Evolutionary conservation across 2,888 invertebrate species (phyloP), one percentile per base, ranked within the genome.

Genomic region (Chrysina gloriosa): DNA sequence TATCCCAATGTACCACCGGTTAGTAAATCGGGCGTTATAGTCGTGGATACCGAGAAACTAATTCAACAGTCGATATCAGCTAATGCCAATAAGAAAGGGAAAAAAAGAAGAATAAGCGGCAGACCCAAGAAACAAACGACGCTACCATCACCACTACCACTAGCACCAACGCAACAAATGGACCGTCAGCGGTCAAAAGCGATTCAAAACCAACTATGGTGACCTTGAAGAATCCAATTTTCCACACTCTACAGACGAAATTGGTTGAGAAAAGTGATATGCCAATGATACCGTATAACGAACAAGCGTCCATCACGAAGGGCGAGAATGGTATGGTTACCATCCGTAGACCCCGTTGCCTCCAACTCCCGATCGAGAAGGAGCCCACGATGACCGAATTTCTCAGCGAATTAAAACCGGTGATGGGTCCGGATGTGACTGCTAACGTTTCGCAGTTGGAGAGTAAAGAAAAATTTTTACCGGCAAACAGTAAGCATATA

Each of bases 241-340:
- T 93, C 82, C 89, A 90, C 36, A 87, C 78, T 11, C 71, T 79
- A 47, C 78, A 79, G 68, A 76, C 88, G 0, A 82, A 84, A 69
- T 84, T 0, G 84, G 84, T 0, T 83, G 71, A 71, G 14, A 76
- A 77, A 63, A 69, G 74, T 4, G 75, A 77, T 48, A 69, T 75
- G 25, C 72, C 73, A 3, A 69, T 71, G 2, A 70, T 75, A 11
- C 71, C 75, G 21, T 83, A 82, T 75, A 83, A 84, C 70, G 87
- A 88, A 65, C 89, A 89, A 58, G 74, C 74, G 16, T 88, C 90
- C 2, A 90, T 90, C 70, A 89, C 90, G 74, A 90, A 89, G 74
- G 89, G 89, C 72, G 90, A 89, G 70, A 89, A 90, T 76, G 93
- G 93, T 6, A 94, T 94, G 93, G 94, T 92, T 69, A 94, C 94